Evolutionary conservation across 2,797 vertebrate genomes (phyloP).

Genomic region (Hirundo rustica): DNA sequence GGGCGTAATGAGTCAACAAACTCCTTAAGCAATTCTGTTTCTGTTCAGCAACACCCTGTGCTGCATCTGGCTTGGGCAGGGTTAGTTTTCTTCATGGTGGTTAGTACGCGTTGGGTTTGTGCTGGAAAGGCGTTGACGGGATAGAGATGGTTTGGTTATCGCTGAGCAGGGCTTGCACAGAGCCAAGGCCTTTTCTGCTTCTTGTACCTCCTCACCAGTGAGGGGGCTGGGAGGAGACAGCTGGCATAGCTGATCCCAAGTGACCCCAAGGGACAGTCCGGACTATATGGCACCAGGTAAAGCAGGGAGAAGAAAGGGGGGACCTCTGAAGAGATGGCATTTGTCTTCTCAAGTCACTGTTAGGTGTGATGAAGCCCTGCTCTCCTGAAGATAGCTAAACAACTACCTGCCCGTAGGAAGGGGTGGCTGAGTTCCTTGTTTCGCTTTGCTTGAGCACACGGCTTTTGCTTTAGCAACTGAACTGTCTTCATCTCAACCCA

Average conservation of each 20-base stretch:
- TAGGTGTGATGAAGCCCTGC: neutral
- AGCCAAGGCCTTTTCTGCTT: neutral
- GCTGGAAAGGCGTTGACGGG: neutral
- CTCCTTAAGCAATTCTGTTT: slow-evolving; percentile 34
- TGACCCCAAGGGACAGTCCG: neutral
- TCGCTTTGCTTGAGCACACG: neutral
- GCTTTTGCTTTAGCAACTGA: neutral
- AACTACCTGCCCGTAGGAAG: neutral
- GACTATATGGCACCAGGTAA: neutral
- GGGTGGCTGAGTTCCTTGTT: neutral
- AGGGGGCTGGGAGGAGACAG: neutral
- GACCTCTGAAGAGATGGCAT: neutral
- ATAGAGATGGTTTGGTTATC: neutral
- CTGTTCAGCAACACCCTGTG: neutral
- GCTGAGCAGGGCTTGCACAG: neutral
- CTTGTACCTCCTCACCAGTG: neutral
- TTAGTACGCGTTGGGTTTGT: neutral
- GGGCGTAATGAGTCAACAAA: slow-evolving; percentile 25
- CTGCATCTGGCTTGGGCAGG: fast-evolving
- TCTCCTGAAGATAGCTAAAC: neutral
- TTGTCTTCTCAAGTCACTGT: neutral
- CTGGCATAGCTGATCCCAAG: neutral
- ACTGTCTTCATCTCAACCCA: neutral
- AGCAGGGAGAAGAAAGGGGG: neutral
- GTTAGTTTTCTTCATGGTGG: neutral